Percentiles rank a stretch among this genome's conserved stretches.
These are phyloP conservation scores for Erebia aethiops DNA, from an alignment of 2,888 invertebrate genomes.

Conservation along the genomic window DNA sequence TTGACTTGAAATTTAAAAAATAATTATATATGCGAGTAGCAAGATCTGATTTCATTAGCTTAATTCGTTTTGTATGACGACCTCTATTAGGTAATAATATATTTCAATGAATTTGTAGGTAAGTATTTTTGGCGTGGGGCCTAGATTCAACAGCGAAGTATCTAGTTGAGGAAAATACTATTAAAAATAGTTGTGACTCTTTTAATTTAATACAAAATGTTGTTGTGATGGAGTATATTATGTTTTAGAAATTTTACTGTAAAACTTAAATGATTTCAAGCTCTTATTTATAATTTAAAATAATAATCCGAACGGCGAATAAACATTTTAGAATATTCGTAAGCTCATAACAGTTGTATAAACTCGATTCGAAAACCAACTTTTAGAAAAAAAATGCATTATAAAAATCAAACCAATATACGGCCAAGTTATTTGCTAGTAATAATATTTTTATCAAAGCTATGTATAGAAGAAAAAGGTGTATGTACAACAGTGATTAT, in stretches of 20 bases:
- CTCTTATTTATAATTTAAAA: slow-evolving; percentile 2
- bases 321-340: background rate
- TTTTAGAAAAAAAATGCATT: background rate
- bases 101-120: background rate
- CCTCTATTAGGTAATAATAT: too few relatives aligned
- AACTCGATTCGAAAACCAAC: background rate
- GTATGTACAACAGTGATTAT: background rate
- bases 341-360: background rate
- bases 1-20: too few relatives aligned
- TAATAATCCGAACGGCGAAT: background rate
- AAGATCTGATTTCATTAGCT: too few relatives aligned
- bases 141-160: background rate
- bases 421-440: background rate
- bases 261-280: background rate
- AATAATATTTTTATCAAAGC: background rate
- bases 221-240: too few relatives aligned
- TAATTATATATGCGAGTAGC: too few relatives aligned
- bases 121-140: background rate
- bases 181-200: background rate
- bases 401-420: background rate
- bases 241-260: background rate
- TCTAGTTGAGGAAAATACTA: background rate
- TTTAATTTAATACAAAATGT: background rate
- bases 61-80: too few relatives aligned
- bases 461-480: background rate